Conservation (phyloP, 2,797 vertebrate genomes). For the Muscicapa comitata region DNA sequence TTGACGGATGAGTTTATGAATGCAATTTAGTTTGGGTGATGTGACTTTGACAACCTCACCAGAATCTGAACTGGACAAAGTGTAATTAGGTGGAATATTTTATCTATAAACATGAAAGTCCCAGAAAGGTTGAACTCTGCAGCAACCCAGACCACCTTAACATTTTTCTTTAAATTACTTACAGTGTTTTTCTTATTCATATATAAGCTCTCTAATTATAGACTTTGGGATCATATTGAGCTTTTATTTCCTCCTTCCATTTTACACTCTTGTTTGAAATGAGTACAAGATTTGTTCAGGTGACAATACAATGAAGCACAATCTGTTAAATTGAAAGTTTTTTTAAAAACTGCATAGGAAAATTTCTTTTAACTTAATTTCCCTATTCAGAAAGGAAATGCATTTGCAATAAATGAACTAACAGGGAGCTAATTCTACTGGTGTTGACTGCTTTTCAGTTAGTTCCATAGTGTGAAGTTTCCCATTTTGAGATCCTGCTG, state of each 20-base stretch:
- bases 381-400: not conserved
- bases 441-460: not conserved
- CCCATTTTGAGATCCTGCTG: not conserved
- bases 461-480: not conserved
- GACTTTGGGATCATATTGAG: not conserved
- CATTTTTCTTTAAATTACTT: not conserved
- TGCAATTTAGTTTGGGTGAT: not conserved
- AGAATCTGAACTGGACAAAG: not conserved
- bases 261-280: not conserved
- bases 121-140: not conserved
- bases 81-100: not conserved
- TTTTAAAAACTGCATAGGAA: not conserved
- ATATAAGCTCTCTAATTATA: not conserved
- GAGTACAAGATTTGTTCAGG: not conserved
- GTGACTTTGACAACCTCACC: not conserved
- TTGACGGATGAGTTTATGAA: not conserved
- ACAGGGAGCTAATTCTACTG: not conserved
- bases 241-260: not conserved
- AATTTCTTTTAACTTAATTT: conserved; percentile 1
- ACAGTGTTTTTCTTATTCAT: not conserved
- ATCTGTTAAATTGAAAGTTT: not conserved
- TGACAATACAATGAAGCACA: not conserved
- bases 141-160: not conserved
- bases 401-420: not conserved
- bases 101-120: not conserved